Evolutionary conservation across 2,113 vertebrate species (phyloP), one percentile per base, ranked within the genome.

Genomic region (Planiliza haematocheilus): DNA sequence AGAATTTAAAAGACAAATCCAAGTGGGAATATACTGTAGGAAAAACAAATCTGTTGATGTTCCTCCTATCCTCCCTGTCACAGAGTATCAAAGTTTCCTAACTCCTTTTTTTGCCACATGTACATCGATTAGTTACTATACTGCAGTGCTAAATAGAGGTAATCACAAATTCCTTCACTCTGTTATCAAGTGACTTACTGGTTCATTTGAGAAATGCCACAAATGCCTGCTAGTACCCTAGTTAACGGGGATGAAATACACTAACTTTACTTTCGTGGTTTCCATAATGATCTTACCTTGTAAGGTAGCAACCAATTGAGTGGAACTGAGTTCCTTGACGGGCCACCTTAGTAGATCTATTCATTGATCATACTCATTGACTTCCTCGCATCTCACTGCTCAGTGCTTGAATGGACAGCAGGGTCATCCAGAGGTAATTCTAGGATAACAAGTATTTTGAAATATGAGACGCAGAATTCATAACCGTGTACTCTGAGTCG

Each of bases 321-420:
- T 20, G 62, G 68, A 86, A 45, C 48, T 43, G 21, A 51, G 49
- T 41, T 56, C 57, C 56, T 74, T 85, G 65, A 86, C 66, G 74
- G 71, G 37, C 58, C 45, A 75, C 58, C 73, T 82, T 68, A 43
- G 18, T 24, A 37, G 56, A 81, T 88, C 88, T 41, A 62, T 89
- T 76, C 45, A 90, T 88, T 65, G 81, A 88, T 86, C 69, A n/a
- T 12, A 39, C 65, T 80, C 65, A 89, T 81, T 85, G 85, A 86
- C 78, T 65, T 17, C 75, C 82, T 85, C 80, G 67, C 79, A 83
- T 87, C 50, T 79, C 66, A 62, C 11, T 36, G 81, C 55, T 81
- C 76, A 79, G 61, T 69, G 62, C 77, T 30, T 62, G 67, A 86
- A 61, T 72, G 48, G 61, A 63, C 55, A 51, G 38, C 41, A 61